phyloP scores from a whole-genome alignment of 2,113 vertebrate species.

The Equus quagga region DNA sequence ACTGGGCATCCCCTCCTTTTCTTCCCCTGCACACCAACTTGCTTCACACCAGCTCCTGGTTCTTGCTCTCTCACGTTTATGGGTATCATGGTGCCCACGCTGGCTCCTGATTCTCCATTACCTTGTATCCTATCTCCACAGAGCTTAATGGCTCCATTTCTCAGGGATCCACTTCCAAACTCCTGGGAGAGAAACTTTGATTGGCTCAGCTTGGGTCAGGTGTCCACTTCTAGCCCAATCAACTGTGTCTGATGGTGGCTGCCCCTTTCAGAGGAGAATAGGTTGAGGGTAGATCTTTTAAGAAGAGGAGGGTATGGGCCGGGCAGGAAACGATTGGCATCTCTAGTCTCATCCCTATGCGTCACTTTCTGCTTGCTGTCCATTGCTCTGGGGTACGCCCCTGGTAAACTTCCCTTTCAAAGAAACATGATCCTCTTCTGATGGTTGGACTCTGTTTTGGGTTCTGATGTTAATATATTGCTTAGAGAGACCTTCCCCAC shows the following conservation, averaged over 20 bases:
- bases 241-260: not conserved
- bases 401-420: not conserved
- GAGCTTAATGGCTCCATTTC: not conserved
- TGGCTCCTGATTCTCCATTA: not conserved
- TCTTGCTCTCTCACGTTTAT: not conserved
- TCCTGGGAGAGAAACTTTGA: not conserved
- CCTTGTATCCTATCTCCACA: not conserved
- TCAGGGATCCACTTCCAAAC: not conserved
- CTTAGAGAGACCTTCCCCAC: not conserved
- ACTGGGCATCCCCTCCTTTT: fast-evolving
- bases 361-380: not conserved
- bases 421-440: not conserved
- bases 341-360: too few relatives aligned
- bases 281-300: not conserved
- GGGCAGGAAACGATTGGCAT: not conserved
- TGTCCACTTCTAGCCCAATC: not conserved
- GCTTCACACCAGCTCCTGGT: not conserved
- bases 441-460: not conserved
- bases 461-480: not conserved
- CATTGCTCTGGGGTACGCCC: fast-evolving
- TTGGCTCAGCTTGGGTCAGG: not conserved
- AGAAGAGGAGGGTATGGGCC: not conserved
- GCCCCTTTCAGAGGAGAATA: not conserved
- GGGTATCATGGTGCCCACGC: not conserved
- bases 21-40: fast-evolving